Percentiles rank a stretch among this genome's conserved stretches.
These are phyloP conservation scores for Melanostigma gelatinosum DNA, from an alignment of 2,113 vertebrate species.

Conservation along the genomic window DNA sequence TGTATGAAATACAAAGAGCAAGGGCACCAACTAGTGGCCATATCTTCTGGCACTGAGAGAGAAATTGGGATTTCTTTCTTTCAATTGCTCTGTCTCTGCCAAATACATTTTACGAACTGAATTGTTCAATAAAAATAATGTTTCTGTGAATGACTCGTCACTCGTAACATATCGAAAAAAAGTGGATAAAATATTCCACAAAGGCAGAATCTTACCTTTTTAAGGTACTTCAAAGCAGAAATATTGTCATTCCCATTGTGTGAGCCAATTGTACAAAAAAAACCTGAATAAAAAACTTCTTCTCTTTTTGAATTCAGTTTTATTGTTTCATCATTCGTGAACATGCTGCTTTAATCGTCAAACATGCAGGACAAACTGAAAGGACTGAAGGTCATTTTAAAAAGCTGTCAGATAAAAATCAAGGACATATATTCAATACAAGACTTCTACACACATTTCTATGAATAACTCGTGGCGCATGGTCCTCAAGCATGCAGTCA, in stretches of 20 bases:
- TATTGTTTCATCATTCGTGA: background rate
- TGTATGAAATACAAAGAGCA: constrained; percentile 9
- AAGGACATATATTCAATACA: background rate
- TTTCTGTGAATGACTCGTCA: background rate
- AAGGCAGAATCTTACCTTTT: background rate
- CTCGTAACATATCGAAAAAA: background rate
- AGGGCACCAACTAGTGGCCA: constrained; percentile 68
- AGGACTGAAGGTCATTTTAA: background rate
- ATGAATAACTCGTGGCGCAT: background rate
- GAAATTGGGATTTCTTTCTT: background rate
- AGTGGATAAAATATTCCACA: background rate
- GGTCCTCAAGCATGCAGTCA: background rate
- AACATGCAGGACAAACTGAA: background rate
- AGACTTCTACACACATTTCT: background rate
- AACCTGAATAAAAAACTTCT: background rate
- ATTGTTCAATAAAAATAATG: background rate
- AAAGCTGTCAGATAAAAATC: background rate
- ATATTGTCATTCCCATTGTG: background rate
- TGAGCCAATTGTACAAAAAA: background rate
- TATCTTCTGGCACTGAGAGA: background rate
- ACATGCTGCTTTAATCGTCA: background rate
- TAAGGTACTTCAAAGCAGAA: background rate
- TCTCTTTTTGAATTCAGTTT: background rate
- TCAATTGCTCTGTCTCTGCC: background rate
- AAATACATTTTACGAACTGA: background rate